Percentiles rank a stretch among this genome's conserved stretches.
Conservation (phyloP, 1,140 invertebrate genomes). For the Calephelis virginiensis region DNA sequence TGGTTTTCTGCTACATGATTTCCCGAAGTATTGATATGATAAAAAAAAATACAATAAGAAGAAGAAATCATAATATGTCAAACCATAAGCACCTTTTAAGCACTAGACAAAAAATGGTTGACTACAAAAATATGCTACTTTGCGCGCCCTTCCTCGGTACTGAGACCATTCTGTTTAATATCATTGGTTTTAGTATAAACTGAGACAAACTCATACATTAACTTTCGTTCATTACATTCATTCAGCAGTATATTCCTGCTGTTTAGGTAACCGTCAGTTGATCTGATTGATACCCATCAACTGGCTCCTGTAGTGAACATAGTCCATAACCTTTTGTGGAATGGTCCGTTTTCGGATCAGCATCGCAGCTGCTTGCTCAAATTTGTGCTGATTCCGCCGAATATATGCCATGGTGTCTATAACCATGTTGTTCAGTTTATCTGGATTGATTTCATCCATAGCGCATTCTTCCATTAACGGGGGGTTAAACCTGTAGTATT, state of each 20-base stretch:
- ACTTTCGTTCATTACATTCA: background rate
- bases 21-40: no score
- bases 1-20: no score
- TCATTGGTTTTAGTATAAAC: no score
- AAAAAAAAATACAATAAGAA: no score
- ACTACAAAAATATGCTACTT: no score
- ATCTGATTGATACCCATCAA: conserved; percentile 51
- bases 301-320: conserved; percentile 40
- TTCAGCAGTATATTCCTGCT: conserved; percentile 39
- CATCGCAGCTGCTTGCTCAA: conserved; percentile 70
- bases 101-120: no score
- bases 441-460: conserved; percentile 90
- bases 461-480: conserved; percentile 89
- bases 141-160: no score
- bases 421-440: conserved; percentile 81
- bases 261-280: conserved; percentile 44
- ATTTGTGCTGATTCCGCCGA: conserved; percentile 86
- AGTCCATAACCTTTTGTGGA: conserved; percentile 44
- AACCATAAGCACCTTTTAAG: no score
- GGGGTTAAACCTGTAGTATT: conserved; percentile 95
- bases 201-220: no score
- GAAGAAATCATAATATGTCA: no score
- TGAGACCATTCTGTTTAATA: no score
- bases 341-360: conserved; percentile 43
- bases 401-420: conserved; percentile 87